phyloP scores from a whole-genome alignment of 2,888 invertebrate species.

The Meteorus colon region DNA sequence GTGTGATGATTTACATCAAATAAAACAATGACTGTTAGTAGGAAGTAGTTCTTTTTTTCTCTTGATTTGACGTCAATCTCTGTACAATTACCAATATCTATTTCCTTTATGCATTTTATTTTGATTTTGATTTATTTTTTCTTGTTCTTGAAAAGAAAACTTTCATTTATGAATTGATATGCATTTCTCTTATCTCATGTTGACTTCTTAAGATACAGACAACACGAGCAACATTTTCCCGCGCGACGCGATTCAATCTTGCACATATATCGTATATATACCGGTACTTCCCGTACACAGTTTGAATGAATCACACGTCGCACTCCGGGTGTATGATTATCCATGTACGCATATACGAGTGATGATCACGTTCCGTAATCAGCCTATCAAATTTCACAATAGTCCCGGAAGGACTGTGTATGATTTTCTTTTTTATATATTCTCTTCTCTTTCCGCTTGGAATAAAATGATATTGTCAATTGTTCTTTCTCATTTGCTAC shows the following conservation, averaged over 20 bases:
- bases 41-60: not conserved
- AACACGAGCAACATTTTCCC: constrained; percentile 10
- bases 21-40: no score
- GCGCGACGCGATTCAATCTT: constrained; percentile 28
- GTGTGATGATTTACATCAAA: no score
- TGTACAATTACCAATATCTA: not conserved
- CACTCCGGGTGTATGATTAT: constrained; percentile 40
- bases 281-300: constrained; percentile 40
- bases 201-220: constrained; percentile 8
- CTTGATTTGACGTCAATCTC: no score
- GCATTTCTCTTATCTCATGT: constrained; percentile 8
- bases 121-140: no score
- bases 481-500: not conserved
- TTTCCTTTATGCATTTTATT: not conserved
- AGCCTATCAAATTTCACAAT: constrained; percentile 27
- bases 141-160: not conserved
- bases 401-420: constrained; percentile 36
- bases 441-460: not conserved
- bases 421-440: constrained; percentile 1
- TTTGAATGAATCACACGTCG: constrained; percentile 41
- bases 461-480: not conserved
- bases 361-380: constrained; percentile 38
- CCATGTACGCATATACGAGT: constrained; percentile 40
- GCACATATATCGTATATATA: constrained; percentile 1
- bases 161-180: not conserved